Percentiles rank a stretch among this genome's conserved stretches.
Evolutionary conservation across 1,140 invertebrate genomes (phyloP).

Genomic region (Trissolcus basalis): DNA sequence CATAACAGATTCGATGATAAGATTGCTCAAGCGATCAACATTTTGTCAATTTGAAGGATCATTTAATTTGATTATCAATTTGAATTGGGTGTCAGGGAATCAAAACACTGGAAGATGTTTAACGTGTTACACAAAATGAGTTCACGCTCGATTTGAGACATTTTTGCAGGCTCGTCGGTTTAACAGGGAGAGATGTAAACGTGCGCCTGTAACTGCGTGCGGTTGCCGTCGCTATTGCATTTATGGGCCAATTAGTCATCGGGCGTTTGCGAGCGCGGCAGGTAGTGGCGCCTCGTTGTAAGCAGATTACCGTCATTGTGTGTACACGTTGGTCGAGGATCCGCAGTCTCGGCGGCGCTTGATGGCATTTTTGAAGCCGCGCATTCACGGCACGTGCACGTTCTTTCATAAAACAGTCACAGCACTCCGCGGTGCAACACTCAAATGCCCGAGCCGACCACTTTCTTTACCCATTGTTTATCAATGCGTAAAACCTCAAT

Average conservation of each 20-base stretch:
- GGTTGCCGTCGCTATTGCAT: conserved; percentile 19
- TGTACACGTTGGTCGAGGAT: too few species aligned
- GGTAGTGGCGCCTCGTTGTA: conserved; percentile 22
- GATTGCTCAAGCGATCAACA: too few species aligned
- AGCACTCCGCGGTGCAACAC: conserved; percentile 5
- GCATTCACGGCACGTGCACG: conserved; percentile 9
- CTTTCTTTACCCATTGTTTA: conserved; percentile 29
- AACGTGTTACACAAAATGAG: background rate
- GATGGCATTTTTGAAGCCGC: conserved; percentile 9
- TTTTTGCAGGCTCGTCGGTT: conserved; percentile 8
- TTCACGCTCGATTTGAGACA: conserved; percentile 11
- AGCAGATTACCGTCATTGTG: conserved; percentile 34
- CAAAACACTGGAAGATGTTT: too few species aligned
- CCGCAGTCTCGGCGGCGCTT: background rate
- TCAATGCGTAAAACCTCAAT: conserved; percentile 43
- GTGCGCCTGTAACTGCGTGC: conserved; percentile 13
- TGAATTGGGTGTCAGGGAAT: too few species aligned
- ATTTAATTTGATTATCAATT: too few species aligned
- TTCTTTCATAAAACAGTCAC: conserved; percentile 7
- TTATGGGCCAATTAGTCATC: conserved; percentile 38
- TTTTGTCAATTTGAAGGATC: too few species aligned
- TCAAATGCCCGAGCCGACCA: conserved; percentile 6
- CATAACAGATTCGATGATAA: too few species aligned
- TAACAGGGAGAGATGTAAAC: conserved; percentile 18
- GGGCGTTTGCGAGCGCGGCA: conserved; percentile 3